Evolutionary conservation across 2,888 invertebrate genomes (phyloP).

Genomic region (Dioctria linearis): DNA sequence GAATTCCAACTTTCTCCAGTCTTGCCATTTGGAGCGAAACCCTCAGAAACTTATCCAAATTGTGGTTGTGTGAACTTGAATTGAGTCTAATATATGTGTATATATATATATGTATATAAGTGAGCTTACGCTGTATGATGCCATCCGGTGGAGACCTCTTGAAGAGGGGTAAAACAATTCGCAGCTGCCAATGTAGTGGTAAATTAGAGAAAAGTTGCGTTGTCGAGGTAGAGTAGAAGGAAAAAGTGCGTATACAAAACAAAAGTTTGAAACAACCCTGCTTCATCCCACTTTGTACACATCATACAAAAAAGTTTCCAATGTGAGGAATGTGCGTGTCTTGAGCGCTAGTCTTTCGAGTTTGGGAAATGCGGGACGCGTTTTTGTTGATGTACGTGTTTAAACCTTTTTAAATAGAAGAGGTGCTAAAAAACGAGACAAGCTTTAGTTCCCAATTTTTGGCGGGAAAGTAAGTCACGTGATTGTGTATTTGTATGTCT

Average conservation of each 20-base stretch:
- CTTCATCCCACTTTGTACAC: background rate
- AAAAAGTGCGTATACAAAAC: slow-evolving; percentile 7
- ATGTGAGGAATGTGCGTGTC: background rate
- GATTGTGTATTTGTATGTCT: too few species aligned
- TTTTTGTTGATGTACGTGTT: too few species aligned
- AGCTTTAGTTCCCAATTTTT: too few species aligned
- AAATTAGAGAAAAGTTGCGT: slow-evolving; percentile 8
- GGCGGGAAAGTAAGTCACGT: too few species aligned
- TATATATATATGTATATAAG: slow-evolving; percentile 11
- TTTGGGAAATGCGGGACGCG: too few species aligned
- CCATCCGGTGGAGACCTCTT: background rate
- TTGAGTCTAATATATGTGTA: slow-evolving; percentile 27
- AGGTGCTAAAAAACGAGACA: too few species aligned
- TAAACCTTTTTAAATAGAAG: too few species aligned
- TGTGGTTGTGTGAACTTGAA: slow-evolving; percentile 33
- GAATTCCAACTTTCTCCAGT: background rate
- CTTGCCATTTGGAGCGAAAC: background rate
- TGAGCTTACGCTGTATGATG: background rate
- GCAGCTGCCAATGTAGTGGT: background rate
- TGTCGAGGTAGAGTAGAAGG: background rate
- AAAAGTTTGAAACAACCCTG: background rate
- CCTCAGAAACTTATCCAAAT: background rate
- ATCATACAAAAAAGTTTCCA: background rate
- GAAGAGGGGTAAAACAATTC: background rate
- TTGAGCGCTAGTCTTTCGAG: background rate